Evolutionary conservation across 1,140 invertebrate genomes (phyloP).

Genomic region (Dryas iulia): DNA sequence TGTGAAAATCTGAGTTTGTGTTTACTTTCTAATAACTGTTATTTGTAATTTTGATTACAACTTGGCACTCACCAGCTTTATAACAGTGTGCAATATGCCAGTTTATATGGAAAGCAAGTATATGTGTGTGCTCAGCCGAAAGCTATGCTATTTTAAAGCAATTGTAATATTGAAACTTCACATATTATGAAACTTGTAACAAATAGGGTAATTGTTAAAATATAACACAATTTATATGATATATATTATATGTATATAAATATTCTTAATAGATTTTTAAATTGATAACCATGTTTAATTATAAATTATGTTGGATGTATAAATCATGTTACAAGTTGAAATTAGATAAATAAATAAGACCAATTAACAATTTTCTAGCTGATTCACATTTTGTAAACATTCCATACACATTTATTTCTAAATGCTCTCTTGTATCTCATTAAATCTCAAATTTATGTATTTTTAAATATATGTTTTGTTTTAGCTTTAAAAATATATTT

Average conservation of each 20-base stretch:
- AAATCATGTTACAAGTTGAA: slow-evolving; percentile 6
- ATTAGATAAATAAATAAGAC: slow-evolving; percentile 13
- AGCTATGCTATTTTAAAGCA: slow-evolving; percentile 34
- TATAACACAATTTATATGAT: slow-evolving; percentile 12
- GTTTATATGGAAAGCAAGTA: slow-evolving; percentile 4
- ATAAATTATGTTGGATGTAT: slow-evolving; percentile 11
- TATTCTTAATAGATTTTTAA: slow-evolving; percentile 12
- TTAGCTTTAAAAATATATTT: slow-evolving; percentile 37
- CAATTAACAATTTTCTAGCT: slow-evolving; percentile 9
- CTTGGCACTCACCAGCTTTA: slow-evolving; percentile 15
- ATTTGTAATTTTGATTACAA: too few species aligned
- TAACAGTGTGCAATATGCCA: slow-evolving; percentile 7
- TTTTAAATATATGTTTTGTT: slow-evolving; percentile 5
- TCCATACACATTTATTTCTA: slow-evolving; percentile 4
- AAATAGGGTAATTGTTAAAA: slow-evolving; percentile 21
- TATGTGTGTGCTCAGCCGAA: slow-evolving; percentile 12
- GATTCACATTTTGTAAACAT: slow-evolving; percentile 10
- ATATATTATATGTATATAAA: slow-evolving; percentile 8
- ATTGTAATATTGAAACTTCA: slow-evolving; percentile 14
- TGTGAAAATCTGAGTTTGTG: too few species aligned
- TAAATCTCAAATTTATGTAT: neutral
- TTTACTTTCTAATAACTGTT: too few species aligned
- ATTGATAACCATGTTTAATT: slow-evolving; percentile 6
- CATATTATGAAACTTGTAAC: slow-evolving; percentile 14
- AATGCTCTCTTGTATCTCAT: slow-evolving; percentile 9